These are phyloP conservation scores for Brachypteracias leptosomus DNA, from an alignment of 2,113 vertebrate species.

Conservation along the genomic window DNA sequence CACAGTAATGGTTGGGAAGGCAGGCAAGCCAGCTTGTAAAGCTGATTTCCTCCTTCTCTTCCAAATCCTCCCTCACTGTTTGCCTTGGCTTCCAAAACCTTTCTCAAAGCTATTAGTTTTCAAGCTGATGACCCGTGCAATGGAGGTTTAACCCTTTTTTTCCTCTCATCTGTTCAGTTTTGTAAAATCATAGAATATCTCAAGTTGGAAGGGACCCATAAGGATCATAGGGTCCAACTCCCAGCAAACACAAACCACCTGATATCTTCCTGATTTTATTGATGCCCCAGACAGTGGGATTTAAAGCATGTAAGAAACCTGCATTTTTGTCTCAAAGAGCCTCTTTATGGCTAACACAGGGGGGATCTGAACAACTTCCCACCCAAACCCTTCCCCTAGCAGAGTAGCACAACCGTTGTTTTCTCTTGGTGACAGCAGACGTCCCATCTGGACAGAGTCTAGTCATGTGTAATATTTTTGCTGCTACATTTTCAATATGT, in stretches of 20 bases:
- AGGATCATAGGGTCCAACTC: not conserved
- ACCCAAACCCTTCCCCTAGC: not conserved
- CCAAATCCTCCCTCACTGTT: not conserved
- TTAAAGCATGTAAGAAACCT: not conserved
- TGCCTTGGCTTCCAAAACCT: not conserved
- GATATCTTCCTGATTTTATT: not conserved
- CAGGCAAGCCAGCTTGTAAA: not conserved
- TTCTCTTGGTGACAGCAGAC: not conserved
- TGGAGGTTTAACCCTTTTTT: not conserved
- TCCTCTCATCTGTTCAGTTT: fast-evolving
- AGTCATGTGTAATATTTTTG: conserved; percentile 17
- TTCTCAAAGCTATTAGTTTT: not conserved
- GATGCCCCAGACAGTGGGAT: not conserved
- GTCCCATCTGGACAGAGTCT: not conserved
- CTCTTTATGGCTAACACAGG: not conserved
- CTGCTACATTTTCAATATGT: not conserved
- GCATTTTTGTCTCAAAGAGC: not conserved
- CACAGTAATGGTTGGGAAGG: not conserved
- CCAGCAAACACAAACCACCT: not conserved
- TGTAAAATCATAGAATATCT: not conserved
- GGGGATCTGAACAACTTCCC: not conserved
- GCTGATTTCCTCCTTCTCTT: not conserved
- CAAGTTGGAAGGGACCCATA: not conserved
- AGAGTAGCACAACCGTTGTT: not conserved
- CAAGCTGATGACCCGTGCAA: not conserved